These are phyloP conservation scores for Brachirus orientalis DNA, from an alignment of 2,113 vertebrate genomes.

Conservation along the genomic window DNA sequence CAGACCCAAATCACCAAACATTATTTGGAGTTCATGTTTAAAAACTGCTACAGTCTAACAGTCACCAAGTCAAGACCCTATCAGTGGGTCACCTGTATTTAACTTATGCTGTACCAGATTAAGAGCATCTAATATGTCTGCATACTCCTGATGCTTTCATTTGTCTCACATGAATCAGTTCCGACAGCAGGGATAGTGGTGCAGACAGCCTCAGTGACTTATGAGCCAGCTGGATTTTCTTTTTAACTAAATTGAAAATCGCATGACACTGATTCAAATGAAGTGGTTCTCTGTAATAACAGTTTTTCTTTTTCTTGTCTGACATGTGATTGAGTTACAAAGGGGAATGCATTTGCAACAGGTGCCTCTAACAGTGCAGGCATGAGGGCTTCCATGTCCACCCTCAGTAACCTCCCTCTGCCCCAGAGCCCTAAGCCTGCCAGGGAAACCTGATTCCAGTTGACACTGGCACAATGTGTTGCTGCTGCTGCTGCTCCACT, in stretches of 20 bases:
- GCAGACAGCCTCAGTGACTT: constrained; percentile 39
- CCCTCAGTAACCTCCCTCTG: constrained; percentile 77
- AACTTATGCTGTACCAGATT: constrained; percentile 47
- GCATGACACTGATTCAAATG: constrained; percentile 71
- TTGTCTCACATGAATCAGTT: constrained; percentile 55
- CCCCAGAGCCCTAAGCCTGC: constrained; percentile 70
- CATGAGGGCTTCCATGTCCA: constrained; percentile 71
- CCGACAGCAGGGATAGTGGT: constrained; percentile 39
- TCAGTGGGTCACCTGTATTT: constrained; percentile 42
- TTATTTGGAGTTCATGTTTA: too few species aligned
- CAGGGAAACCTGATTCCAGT: constrained; percentile 78
- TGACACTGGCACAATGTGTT: constrained; percentile 68
- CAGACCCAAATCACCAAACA: too few species aligned
- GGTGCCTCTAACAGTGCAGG: constrained; percentile 78
- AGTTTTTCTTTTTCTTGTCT: constrained; percentile 78
- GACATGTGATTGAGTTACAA: constrained; percentile 81
- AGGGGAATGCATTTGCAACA: constrained; percentile 81
- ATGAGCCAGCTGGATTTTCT: constrained; percentile 41
- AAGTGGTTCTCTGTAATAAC: constrained; percentile 74
- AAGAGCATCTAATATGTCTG: constrained; percentile 57
- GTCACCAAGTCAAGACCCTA: constrained; percentile 34
- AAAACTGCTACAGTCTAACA: background rate
- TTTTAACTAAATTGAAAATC: constrained; percentile 62
- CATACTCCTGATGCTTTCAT: constrained; percentile 47
- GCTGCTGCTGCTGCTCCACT: constrained; percentile 15